These are phyloP conservation scores for Aspidiotus destructor DNA, from an alignment of 2,888 invertebrate species.

Conservation along the genomic window DNA sequence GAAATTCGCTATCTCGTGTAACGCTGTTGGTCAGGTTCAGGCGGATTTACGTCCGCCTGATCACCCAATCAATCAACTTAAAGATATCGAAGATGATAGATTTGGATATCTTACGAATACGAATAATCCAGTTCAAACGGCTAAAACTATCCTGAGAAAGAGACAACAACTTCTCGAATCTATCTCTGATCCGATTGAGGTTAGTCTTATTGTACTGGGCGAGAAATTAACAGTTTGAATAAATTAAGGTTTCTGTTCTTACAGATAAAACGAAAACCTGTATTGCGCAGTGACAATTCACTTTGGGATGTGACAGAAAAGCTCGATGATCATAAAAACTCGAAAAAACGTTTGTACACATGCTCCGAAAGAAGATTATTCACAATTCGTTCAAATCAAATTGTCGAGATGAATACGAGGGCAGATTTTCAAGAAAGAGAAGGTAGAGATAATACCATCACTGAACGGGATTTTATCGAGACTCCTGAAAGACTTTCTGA, in stretches of 20 bases:
- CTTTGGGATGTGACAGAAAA: slow-evolving; percentile 20
- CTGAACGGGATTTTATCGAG: too few relatives aligned
- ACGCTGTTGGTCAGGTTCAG: slow-evolving; percentile 30
- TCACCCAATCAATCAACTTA: slow-evolving; percentile 49
- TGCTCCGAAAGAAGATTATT: slow-evolving; percentile 12
- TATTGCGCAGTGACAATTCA: background rate
- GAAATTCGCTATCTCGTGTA: slow-evolving; percentile 40
- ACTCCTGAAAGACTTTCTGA: slow-evolving; percentile 19
- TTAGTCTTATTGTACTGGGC: slow-evolving; percentile 2
- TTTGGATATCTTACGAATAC: slow-evolving; percentile 45
- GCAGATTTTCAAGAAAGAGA: too few relatives aligned
- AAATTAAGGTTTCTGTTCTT: background rate
- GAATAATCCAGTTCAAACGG: slow-evolving; percentile 32
- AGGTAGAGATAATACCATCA: too few relatives aligned
- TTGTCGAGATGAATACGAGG: slow-evolving; percentile 5
- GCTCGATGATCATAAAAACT: background rate
- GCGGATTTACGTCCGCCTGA: slow-evolving; percentile 34
- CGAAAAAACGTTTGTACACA: slow-evolving; percentile 21
- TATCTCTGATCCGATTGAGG: slow-evolving; percentile 30
- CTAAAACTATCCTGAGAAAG: slow-evolving; percentile 35
- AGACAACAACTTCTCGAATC: slow-evolving; percentile 33
- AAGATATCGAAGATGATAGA: slow-evolving; percentile 46
- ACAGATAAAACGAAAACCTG: background rate
- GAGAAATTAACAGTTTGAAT: background rate
- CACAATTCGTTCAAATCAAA: slow-evolving; percentile 8